Conservation (phyloP, 37 sponge, comb jelly and placozoan species). For the Crambe crambe region DNA sequence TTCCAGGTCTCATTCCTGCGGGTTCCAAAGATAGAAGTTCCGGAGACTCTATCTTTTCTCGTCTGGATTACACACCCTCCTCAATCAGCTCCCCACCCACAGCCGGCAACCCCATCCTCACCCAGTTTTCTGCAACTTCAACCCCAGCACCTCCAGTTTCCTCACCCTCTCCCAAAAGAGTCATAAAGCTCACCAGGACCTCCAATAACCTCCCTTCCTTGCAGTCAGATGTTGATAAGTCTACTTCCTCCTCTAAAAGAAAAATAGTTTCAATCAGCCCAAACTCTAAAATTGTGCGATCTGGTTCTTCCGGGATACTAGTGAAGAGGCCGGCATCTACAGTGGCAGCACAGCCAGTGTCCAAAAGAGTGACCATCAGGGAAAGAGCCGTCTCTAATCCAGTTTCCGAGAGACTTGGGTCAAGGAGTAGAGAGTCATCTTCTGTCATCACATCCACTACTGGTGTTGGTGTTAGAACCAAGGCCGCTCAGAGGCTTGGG, state of each 20-base stretch:
- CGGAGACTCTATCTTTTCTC: slow-evolving; percentile 28
- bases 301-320: background rate
- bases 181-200: background rate
- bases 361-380: background rate
- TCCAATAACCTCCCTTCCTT: background rate
- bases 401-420: background rate
- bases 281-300: background rate
- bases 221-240: background rate
- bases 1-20: slow-evolving; percentile 11
- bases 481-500: background rate
- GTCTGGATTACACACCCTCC: slow-evolving; percentile 18
- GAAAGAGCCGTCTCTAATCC: background rate
- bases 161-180: background rate
- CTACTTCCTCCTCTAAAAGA: background rate
- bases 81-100: background rate
- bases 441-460: background rate
- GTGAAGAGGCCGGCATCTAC: background rate
- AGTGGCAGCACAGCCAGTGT: background rate
- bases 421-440: background rate
- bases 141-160: background rate
- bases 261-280: background rate
- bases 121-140: background rate
- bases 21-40: background rate
- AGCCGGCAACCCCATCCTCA: no score
- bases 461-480: background rate